These are phyloP conservation scores for Pelmatolapia mariae DNA, from an alignment of 2,113 vertebrate species.

Conservation along the genomic window DNA sequence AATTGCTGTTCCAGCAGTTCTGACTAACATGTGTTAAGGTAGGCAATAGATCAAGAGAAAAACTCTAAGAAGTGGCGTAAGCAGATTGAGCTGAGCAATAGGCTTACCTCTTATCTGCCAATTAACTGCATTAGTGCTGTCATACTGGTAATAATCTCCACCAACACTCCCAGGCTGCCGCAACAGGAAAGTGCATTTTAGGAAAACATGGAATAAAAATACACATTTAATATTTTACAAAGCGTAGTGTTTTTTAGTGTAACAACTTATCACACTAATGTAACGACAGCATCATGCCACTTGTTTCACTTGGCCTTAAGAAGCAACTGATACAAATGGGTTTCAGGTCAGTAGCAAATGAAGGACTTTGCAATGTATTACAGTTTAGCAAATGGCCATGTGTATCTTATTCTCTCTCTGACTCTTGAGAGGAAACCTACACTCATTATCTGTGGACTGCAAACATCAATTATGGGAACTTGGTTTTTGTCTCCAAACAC, in stretches of 20 bases:
- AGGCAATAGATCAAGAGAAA: background rate
- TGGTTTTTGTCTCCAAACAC: background rate
- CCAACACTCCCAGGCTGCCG: constrained; percentile 69
- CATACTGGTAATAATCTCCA: constrained; percentile 88
- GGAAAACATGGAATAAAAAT: background rate
- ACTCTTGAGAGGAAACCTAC: background rate
- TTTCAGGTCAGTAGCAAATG: background rate
- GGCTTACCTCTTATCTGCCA: constrained; percentile 92
- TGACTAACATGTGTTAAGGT: background rate
- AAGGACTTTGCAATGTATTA: background rate
- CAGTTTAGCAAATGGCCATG: background rate
- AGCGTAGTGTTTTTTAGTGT: background rate
- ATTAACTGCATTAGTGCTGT: constrained; percentile 89
- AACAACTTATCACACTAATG: background rate
- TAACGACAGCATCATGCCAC: background rate
- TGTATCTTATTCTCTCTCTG: background rate
- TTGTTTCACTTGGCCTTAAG: background rate
- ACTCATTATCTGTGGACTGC: background rate
- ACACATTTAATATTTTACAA: background rate
- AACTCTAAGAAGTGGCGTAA: background rate
- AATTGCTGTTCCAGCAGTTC: background rate
- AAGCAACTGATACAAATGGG: background rate
- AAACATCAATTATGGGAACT: background rate
- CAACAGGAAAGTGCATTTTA: background rate
- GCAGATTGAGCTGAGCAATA: background rate